A percentile compares a stretch with the other conserved stretches of the same genome.
phyloP scores from a whole-genome alignment of 2,797 vertebrate genomes.

The Iguana delicatissima region DNA sequence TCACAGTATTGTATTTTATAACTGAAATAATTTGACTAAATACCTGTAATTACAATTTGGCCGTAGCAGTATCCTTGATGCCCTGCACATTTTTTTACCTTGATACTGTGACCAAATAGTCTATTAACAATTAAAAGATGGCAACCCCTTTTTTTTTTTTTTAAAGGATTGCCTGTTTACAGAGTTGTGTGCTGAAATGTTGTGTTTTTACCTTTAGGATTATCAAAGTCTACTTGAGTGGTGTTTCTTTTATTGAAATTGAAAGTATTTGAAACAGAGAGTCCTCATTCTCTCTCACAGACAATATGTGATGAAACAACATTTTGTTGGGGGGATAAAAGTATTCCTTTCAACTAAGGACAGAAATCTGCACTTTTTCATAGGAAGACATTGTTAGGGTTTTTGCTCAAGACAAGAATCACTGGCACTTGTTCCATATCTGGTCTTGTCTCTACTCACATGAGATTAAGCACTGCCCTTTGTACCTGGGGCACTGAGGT shows the following conservation, averaged over 20 bases:
- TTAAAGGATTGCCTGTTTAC: background rate
- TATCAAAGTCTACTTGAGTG: background rate
- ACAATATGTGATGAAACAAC: background rate
- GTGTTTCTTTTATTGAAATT: background rate
- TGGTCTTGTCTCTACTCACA: constrained; percentile 51
- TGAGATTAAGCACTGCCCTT: constrained; percentile 6
- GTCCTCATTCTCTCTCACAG: background rate
- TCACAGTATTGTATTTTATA: background rate
- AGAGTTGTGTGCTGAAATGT: too few species aligned
- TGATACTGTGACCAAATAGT: background rate
- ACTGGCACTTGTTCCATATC: constrained; percentile 19
- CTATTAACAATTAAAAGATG: background rate
- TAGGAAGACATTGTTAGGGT: background rate
- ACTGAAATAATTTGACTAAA: background rate
- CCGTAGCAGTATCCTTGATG: background rate
- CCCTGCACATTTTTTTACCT: background rate
- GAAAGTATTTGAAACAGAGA: background rate
- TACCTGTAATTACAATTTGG: background rate
- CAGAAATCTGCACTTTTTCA: background rate
- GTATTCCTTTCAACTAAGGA: background rate
- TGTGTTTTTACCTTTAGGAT: background rate
- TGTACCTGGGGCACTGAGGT: constrained; percentile 54
- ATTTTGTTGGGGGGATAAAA: background rate
- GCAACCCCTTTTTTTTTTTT: background rate
- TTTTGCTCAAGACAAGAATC: background rate